phyloP scores from a whole-genome alignment of 1,140 invertebrate genomes.

The Sinella curviseta region DNA sequence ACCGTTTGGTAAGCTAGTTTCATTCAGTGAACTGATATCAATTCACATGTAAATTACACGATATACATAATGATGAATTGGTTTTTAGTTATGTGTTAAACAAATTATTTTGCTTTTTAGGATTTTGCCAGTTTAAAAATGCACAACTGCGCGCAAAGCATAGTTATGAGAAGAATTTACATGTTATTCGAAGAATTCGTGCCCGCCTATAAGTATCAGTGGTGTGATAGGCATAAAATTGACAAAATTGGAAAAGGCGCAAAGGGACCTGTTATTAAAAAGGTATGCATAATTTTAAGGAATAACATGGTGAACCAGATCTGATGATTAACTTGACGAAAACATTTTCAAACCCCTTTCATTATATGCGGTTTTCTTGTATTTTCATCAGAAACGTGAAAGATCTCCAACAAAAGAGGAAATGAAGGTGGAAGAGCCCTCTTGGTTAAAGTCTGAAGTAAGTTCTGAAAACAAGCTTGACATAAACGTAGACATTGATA shows the following conservation, averaged over 20 bases:
- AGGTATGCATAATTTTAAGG: background rate
- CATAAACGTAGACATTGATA: background rate
- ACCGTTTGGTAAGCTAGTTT: constrained; percentile 26
- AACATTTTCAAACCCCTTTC: too few relatives aligned
- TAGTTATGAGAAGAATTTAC: constrained; percentile 36
- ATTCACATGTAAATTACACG: too few relatives aligned
- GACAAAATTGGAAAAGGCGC: background rate
- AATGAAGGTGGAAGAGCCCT: background rate
- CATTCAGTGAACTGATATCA: too few relatives aligned
- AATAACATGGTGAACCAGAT: background rate
- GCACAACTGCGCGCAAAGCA: constrained; percentile 38
- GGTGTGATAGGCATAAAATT: background rate
- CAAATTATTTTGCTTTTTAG: background rate
- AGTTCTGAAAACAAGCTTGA: background rate
- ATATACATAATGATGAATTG: too few relatives aligned
- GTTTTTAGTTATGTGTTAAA: background rate
- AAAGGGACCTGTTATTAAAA: background rate
- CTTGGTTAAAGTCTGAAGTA: background rate
- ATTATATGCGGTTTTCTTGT: too few relatives aligned
- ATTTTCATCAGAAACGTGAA: background rate
- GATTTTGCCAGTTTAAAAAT: constrained; percentile 37
- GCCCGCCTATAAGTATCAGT: background rate
- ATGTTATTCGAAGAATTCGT: constrained; percentile 40
- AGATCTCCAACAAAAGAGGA: constrained; percentile 11
- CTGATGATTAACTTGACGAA: background rate